Percentiles rank a stretch among this genome's conserved stretches.
Evolutionary conservation across 2,888 invertebrate genomes (phyloP).

Genomic region (Gastracanthus pulcherrimus): DNA sequence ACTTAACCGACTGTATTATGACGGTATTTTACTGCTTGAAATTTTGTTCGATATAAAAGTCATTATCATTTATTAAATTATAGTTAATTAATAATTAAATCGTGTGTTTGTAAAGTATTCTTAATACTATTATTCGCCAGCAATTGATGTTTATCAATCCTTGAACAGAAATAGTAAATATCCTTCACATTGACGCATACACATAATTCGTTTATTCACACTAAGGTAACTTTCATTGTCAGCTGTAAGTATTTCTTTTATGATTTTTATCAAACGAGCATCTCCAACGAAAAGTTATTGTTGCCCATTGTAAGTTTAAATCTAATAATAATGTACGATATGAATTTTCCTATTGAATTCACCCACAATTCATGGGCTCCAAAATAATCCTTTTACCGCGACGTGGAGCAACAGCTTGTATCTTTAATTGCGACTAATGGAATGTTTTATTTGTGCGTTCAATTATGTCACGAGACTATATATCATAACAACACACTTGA

Average conservation of each 20-base stretch:
- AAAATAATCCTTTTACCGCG: no score
- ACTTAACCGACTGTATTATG: no score
- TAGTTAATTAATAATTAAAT: no score
- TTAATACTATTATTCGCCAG: background rate
- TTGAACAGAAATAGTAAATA: background rate
- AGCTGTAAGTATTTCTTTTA: background rate
- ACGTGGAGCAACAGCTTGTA: no score
- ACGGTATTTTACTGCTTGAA: no score
- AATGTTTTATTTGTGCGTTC: background rate
- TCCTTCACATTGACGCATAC: background rate
- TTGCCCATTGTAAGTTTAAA: background rate
- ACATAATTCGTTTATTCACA: background rate
- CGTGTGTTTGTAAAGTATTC: no score
- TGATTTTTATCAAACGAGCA: background rate
- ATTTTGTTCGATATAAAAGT: no score
- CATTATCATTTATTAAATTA: no score
- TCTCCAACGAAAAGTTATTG: background rate
- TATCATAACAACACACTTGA: background rate
- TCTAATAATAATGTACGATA: no score
- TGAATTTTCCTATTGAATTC: background rate
- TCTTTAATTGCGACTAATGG: background rate
- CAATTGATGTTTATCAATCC: background rate
- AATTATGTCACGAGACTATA: background rate
- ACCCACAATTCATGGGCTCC: no score
- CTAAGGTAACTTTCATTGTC: background rate